phyloP scores from a whole-genome alignment of 2,113 vertebrate genomes.

The Crotalus horridus region DNA sequence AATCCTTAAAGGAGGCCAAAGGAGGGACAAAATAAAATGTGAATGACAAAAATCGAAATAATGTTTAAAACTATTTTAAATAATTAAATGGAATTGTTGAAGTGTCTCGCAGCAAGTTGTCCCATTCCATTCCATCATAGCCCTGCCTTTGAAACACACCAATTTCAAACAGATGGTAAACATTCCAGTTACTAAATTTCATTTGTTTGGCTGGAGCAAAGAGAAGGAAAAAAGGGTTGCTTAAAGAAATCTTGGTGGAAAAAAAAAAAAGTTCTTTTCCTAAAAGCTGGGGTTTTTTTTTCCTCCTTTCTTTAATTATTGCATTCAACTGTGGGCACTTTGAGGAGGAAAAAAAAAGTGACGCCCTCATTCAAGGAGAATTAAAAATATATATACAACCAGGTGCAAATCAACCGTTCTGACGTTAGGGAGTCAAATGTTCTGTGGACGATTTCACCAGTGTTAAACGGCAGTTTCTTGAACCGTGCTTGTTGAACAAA shows the following conservation, averaged over 20 bases:
- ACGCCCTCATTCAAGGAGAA: not conserved
- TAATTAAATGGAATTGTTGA: not conserved
- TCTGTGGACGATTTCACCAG: not conserved
- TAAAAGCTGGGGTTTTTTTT: not conserved
- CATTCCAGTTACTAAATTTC: not conserved
- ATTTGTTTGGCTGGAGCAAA: not conserved
- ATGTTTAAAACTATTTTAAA: not conserved
- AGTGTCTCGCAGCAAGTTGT: not conserved
- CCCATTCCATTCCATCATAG: not conserved
- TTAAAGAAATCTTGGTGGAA: not conserved
- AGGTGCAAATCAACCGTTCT: not conserved
- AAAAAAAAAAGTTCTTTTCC: not conserved
- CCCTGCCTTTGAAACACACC: constrained; percentile 5
- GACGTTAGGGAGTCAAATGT: not conserved
- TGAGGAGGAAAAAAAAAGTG: not conserved
- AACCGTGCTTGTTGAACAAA: not conserved
- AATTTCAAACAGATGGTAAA: not conserved
- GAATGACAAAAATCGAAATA: not conserved
- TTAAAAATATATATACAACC: not conserved
- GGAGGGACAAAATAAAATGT: not conserved
- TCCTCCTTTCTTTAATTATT: not conserved
- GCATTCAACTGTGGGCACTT: not conserved
- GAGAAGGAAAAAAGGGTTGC: not conserved
- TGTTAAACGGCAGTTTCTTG: not conserved
- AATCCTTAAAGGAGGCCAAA: not conserved